Conservation (phyloP, 53 echinoderm and acorn worm genomes). For the Holothuria scabra region DNA sequence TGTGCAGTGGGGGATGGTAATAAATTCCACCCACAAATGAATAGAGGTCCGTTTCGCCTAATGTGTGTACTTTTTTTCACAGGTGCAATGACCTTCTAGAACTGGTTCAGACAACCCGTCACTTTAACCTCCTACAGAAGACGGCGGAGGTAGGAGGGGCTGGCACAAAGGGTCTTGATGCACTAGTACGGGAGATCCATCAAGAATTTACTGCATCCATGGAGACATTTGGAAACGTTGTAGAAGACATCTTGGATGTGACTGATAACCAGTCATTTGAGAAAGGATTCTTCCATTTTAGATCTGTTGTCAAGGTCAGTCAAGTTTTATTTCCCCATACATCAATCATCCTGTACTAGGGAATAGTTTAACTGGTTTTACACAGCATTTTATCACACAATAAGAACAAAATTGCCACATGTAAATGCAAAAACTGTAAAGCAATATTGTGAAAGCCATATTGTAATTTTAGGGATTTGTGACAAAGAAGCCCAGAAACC, state of each 20-base stretch:
- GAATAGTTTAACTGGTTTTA: no score
- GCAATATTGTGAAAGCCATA: no score
- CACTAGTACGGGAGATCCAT: slow-evolving; percentile 94
- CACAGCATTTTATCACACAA: no score
- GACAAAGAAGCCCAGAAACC: no score
- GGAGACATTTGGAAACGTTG: slow-evolving; percentile 82
- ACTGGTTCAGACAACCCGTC: slow-evolving; percentile 90
- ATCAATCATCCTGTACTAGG: no score
- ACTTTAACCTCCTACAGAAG: slow-evolving; percentile 94
- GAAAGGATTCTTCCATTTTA: slow-evolving; percentile 92
- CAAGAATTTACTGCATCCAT: slow-evolving; percentile 79
- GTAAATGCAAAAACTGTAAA: no score
- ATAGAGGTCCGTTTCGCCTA: no score
- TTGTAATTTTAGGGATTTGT: no score
- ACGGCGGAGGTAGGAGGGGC: slow-evolving; percentile 97
- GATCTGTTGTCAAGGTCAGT: slow-evolving; percentile 92
- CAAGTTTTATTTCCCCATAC: neutral
- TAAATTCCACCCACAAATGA: no score
- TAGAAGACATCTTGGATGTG: slow-evolving; percentile 86
- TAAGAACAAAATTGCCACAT: no score
- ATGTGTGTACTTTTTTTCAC: neutral
- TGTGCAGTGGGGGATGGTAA: no score
- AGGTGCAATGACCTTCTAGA: slow-evolving; percentile 97
- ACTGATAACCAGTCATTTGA: slow-evolving; percentile 91
- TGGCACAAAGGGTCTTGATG: slow-evolving; percentile 94